These are phyloP conservation scores for Drosophila navojoa DNA, from an alignment of 1,140 invertebrate genomes.

Conservation along the genomic window DNA sequence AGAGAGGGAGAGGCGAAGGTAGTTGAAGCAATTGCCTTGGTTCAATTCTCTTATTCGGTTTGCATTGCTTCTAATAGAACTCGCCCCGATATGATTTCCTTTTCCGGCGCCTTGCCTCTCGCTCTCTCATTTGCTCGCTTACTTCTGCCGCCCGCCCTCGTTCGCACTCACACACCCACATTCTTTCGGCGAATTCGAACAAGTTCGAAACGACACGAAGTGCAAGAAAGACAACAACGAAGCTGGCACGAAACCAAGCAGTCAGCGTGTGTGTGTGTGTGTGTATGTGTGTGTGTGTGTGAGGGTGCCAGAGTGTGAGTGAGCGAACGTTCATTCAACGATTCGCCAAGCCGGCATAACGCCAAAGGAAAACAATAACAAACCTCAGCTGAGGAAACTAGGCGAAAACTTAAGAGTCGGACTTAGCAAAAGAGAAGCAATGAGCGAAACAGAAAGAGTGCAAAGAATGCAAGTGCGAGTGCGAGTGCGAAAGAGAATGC, in stretches of 20 bases:
- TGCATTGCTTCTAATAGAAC: slow-evolving; percentile 55
- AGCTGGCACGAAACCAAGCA: slow-evolving; percentile 30
- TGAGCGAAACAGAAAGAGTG: slow-evolving; percentile 23
- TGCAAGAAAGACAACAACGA: slow-evolving; percentile 47
- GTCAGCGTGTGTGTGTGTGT: not conserved
- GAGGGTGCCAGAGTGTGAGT: slow-evolving; percentile 7
- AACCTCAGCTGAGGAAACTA: slow-evolving; percentile 72
- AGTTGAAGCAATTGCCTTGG: slow-evolving; percentile 53
- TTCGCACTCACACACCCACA: not conserved
- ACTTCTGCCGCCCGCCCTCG: not conserved
- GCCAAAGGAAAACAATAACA: slow-evolving; percentile 77
- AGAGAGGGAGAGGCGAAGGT: not conserved
- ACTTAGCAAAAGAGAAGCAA: slow-evolving; percentile 16
- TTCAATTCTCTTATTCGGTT: slow-evolving; percentile 45
- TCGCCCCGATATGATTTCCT: slow-evolving; percentile 69
- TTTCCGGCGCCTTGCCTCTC: slow-evolving; percentile 46
- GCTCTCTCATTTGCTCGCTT: not conserved
- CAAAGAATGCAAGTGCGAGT: not conserved
- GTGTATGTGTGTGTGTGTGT: slow-evolving; percentile 3
- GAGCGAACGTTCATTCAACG: slow-evolving; percentile 64
- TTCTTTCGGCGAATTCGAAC: slow-evolving; percentile 42
- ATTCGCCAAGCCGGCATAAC: slow-evolving; percentile 68
- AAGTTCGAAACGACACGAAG: slow-evolving; percentile 74
- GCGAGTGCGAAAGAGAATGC: not conserved
- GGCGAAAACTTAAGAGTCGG: slow-evolving; percentile 62